Conservation (phyloP, 2,797 vertebrate genomes). For the Okamejei kenojei region DNA sequence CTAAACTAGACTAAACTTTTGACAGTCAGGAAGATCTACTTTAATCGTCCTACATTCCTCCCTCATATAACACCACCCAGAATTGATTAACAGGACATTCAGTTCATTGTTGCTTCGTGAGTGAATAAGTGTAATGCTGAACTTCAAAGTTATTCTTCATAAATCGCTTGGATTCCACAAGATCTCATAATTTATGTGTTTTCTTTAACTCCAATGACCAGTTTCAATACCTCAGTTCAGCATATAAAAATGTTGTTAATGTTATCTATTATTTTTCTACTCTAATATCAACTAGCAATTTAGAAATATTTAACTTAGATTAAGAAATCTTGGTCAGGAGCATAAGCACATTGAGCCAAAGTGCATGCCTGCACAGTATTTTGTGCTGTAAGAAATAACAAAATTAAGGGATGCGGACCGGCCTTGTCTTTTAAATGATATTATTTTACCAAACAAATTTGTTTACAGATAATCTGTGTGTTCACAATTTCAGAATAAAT, state of each 20-base stretch:
- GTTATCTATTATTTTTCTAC: background rate
- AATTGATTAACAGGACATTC: background rate
- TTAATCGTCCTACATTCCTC: background rate
- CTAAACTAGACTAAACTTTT: background rate
- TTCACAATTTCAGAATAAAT: background rate
- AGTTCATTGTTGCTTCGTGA: background rate
- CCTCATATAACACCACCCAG: background rate
- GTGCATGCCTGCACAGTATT: background rate
- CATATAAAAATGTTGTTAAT: background rate
- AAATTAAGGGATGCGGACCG: background rate
- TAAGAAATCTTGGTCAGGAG: background rate
- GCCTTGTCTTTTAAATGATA: background rate
- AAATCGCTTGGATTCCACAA: background rate
- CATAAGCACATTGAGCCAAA: background rate
- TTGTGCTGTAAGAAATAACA: background rate
- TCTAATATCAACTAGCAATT: background rate
- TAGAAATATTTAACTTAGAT: background rate
- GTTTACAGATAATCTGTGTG: background rate
- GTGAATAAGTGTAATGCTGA: background rate
- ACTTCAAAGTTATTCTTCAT: background rate
- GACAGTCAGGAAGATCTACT: background rate
- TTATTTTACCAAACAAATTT: background rate
- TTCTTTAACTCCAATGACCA: background rate
- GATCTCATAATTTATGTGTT: background rate
- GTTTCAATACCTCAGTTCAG: background rate